phyloP scores from a whole-genome alignment of 2,888 invertebrate species.

The Isotomurus palustris region DNA sequence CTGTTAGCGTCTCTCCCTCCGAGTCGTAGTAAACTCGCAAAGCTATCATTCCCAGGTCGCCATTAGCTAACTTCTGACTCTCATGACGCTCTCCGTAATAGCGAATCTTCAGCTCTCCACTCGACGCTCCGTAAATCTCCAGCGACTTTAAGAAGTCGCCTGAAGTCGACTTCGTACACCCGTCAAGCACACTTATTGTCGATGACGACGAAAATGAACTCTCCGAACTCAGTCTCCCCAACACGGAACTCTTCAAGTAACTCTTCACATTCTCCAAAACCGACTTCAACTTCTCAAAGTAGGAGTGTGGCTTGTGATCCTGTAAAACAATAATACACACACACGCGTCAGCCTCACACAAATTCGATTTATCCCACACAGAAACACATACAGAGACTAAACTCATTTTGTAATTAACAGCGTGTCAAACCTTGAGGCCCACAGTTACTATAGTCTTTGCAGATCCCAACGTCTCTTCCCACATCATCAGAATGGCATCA shows the following conservation, averaged over 20 bases:
- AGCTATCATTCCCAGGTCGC: conserved; percentile 24
- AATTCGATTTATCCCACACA: no score
- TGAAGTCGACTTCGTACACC: neutral
- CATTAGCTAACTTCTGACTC: neutral
- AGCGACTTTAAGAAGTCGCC: neutral
- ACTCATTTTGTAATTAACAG: no score
- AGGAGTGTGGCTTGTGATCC: neutral
- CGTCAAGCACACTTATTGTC: no score
- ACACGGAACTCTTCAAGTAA: neutral
- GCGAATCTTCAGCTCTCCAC: neutral
- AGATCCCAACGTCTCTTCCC: neutral
- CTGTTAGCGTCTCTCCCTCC: conserved; percentile 47
- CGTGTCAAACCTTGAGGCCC: neutral
- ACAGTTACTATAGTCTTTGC: neutral
- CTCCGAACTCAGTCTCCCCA: neutral
- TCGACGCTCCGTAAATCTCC: neutral
- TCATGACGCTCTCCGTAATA: neutral
- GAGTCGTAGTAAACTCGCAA: conserved; percentile 12
- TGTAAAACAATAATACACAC: neutral
- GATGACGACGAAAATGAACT: neutral
- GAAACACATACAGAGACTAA: no score
- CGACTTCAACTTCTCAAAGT: neutral
- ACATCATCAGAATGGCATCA: neutral
- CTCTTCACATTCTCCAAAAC: conserved; percentile 6
- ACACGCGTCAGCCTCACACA: no score